These are phyloP conservation scores for Labeo rohita DNA, from an alignment of 2,113 vertebrate genomes.

Conservation along the genomic window DNA sequence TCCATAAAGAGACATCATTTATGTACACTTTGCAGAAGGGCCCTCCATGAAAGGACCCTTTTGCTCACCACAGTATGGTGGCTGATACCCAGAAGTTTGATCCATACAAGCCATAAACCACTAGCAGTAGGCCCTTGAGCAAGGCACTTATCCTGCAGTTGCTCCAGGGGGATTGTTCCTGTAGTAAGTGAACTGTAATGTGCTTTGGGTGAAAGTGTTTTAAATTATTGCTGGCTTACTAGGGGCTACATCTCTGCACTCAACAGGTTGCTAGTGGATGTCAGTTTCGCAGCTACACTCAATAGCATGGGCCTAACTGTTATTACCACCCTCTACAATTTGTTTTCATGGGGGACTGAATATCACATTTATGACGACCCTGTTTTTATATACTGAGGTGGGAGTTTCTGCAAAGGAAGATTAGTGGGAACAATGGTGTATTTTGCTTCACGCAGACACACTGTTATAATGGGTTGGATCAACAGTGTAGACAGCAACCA, in stretches of 20 bases:
- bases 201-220: background rate
- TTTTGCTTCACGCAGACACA: constrained; percentile 2
- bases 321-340: background rate
- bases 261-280: background rate
- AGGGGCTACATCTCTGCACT: background rate
- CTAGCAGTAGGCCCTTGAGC: background rate
- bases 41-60: background rate
- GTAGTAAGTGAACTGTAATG: constrained; percentile 1
- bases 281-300: background rate
- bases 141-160: constrained; percentile 9
- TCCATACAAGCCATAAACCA: background rate
- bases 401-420: background rate
- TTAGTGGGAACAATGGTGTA: background rate
- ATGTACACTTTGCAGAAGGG: background rate
- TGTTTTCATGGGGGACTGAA: background rate
- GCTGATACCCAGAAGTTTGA: background rate
- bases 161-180: constrained; percentile 1
- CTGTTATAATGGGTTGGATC: background rate
- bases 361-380: background rate
- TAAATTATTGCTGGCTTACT: constrained; percentile 2
- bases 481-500: constrained; percentile 9
- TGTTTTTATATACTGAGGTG: background rate
- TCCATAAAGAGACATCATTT: background rate
- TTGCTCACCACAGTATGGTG: background rate
- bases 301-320: background rate